Conservation (phyloP, 2,113 vertebrate genomes). For the Dipodomys stephensi region DNA sequence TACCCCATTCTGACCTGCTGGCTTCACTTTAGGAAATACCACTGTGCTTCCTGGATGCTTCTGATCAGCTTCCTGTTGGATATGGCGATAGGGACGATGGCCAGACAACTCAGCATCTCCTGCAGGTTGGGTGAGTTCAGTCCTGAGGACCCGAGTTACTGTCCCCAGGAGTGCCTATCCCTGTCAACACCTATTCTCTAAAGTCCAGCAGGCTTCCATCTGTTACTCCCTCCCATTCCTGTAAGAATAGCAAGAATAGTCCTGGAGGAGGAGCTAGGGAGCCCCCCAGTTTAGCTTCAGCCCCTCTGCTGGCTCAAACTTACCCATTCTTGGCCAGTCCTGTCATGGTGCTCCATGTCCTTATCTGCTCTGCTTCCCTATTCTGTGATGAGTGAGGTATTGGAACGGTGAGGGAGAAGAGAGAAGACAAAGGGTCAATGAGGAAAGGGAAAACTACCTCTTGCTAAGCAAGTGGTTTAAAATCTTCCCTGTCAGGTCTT, state of each 20-base stretch:
- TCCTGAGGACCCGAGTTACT: neutral
- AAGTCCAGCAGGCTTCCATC: neutral
- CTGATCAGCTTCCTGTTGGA: conserved; percentile 95
- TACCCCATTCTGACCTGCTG: neutral
- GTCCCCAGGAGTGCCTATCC: neutral
- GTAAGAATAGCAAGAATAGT: neutral
- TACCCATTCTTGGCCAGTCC: neutral
- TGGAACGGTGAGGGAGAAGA: neutral
- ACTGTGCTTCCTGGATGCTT: conserved; percentile 94
- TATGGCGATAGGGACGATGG: conserved; percentile 92
- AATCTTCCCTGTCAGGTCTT: conserved; percentile 11
- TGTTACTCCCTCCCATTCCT: neutral
- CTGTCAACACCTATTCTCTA: neutral
- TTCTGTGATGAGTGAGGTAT: neutral
- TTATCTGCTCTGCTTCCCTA: neutral
- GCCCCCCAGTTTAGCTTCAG: neutral
- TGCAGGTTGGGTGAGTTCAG: conserved; percentile 91
- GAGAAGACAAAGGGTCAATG: too few relatives aligned
- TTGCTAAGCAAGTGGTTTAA: neutral
- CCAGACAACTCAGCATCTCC: conserved; percentile 91
- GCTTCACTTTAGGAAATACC: conserved; percentile 86
- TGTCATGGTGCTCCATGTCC: neutral
- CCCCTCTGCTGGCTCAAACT: neutral
- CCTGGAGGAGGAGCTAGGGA: neutral
- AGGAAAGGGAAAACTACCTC: neutral